These are phyloP conservation scores for Phoebastria nigripes DNA, from an alignment of 2,797 vertebrate genomes.

Conservation along the genomic window DNA sequence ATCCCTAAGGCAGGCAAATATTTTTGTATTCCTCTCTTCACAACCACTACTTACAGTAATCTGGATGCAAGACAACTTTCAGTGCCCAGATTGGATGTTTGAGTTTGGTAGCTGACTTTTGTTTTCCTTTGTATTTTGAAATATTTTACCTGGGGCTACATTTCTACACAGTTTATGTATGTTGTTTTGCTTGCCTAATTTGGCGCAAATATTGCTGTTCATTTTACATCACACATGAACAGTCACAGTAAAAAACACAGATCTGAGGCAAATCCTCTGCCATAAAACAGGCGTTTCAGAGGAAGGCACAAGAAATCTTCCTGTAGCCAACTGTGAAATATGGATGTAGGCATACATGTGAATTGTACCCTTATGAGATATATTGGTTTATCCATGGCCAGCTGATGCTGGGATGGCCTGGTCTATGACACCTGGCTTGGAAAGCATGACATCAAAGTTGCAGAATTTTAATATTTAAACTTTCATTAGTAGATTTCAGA, in stretches of 20 bases:
- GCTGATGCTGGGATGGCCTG: not conserved
- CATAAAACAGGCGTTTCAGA: not conserved
- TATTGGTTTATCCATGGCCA: not conserved
- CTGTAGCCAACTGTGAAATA: not conserved
- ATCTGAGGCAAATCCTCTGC: not conserved
- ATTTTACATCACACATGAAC: not conserved
- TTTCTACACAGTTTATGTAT: not conserved
- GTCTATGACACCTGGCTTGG: not conserved
- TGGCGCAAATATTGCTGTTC: not conserved
- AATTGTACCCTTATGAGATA: no score
- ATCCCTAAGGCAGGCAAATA: not conserved
- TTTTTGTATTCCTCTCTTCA: not conserved
- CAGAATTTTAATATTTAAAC: not conserved
- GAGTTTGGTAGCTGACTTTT: not conserved
- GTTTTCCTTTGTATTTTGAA: not conserved
- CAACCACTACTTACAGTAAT: not conserved
- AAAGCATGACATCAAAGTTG: not conserved
- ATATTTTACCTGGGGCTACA: not conserved
- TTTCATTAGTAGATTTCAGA: not conserved
- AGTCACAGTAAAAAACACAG: not conserved
- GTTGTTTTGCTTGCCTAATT: no score
- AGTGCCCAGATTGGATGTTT: not conserved
- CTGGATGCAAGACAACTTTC: not conserved
- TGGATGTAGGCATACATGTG: not conserved
- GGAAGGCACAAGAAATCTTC: not conserved